Evolutionary conservation across 23 tunicate genomes (phyloP).

Genomic region (Oikopleura albicans): DNA sequence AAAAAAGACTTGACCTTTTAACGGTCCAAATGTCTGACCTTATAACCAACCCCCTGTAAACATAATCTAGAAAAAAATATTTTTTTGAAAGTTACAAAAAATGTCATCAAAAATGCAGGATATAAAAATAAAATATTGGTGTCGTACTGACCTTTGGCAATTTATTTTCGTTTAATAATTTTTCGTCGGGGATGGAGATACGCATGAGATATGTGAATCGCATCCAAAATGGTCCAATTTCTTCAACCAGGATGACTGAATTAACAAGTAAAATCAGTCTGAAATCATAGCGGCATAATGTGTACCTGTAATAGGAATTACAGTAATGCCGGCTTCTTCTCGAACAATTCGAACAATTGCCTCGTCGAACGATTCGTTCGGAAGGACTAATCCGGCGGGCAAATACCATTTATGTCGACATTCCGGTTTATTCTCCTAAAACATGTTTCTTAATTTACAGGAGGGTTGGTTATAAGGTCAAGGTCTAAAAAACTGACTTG

Average conservation of each 20-base stretch:
- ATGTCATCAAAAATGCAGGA: no score
- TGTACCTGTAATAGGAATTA: not conserved
- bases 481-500: no score
- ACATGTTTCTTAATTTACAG: not conserved
- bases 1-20: no score
- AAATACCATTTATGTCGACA: not conserved
- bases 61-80: no score
- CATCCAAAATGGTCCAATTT: constrained; percentile 13
- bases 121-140: no score
- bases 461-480: no score
- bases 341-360: not conserved
- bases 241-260: not conserved
- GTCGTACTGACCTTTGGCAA: no score
- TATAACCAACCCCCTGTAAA: no score
- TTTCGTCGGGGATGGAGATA: no score
- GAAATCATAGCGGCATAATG: not conserved
- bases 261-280: not conserved
- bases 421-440: not conserved
- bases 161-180: no score
- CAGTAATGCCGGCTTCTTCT: not conserved
- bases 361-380: not conserved
- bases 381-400: not conserved
- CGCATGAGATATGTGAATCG: not conserved
- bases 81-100: no score
- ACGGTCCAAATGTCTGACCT: no score